Evolutionary conservation across 2,888 invertebrate species (phyloP).

Genomic region (Amphipoea lucens): DNA sequence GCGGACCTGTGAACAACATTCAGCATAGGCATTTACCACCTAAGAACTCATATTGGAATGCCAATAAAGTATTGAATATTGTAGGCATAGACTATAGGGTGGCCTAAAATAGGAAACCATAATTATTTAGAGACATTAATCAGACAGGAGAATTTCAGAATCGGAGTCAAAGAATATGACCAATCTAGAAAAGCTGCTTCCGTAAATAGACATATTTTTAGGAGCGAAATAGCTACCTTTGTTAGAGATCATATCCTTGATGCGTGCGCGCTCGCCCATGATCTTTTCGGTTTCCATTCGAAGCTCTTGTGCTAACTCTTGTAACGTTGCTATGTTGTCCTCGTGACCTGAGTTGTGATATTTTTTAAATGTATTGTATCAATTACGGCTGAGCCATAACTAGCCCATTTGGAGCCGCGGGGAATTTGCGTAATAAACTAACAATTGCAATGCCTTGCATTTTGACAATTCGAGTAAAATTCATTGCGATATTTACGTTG

Average conservation of each 20-base stretch:
- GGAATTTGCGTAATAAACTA: background rate
- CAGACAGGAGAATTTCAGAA: conserved; percentile 13
- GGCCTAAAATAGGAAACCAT: conserved; percentile 2
- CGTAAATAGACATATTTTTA: background rate
- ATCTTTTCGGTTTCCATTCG: conserved; percentile 88
- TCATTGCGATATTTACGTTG: background rate
- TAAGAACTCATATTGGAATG: background rate
- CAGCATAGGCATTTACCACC: background rate
- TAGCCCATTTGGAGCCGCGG: background rate
- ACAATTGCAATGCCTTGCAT: background rate
- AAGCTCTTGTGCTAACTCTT: conserved; percentile 86
- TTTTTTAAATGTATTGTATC: background rate
- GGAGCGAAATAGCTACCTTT: conserved; percentile 76
- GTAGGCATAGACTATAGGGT: background rate
- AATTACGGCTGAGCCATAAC: background rate
- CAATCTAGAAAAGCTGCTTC: background rate
- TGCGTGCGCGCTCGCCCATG: conserved; percentile 85
- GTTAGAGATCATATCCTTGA: conserved; percentile 85
- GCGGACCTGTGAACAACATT: background rate
- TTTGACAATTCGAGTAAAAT: background rate
- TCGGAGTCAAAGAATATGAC: background rate
- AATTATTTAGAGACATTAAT: background rate
- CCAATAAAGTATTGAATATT: too few species aligned
- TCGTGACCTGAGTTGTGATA: conserved; percentile 78
- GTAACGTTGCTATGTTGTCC: conserved; percentile 84